Base-by-base conservation (phyloP, 2,888 invertebrate species). In the Callyntrura guangdongensis region DNA sequence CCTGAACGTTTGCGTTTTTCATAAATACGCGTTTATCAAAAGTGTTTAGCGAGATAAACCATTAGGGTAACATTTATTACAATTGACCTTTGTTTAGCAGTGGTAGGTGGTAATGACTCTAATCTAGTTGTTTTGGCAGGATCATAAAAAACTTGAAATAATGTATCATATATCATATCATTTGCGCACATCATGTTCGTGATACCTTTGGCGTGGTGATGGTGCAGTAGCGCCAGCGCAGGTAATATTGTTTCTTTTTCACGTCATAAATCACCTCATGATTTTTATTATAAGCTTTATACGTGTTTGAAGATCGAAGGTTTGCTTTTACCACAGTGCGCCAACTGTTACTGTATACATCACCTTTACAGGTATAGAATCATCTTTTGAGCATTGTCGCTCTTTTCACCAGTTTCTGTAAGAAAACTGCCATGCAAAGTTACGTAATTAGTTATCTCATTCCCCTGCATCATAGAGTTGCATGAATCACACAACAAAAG, bases 241-340 rank as follows among this genome's bases (percentile, higher is more conserved):
- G 20, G 9, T 3, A 67, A 25, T 36, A 47, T 47, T 67, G 0
- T 67, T 36, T 25, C 49, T 45, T 74, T 59, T 77, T 86, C 79
- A 74, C 61, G 36, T 86, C 86, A 86, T 86, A 86, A 86, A 86
- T 86, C 86, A 86, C 61, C 20, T 45, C n/a, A 12, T 25, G 25
- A 74, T 53, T 45, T 22, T 12, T 45, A 12, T 4, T 61, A 82
- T 56, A 79, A 56, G 20, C 22, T 47, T 47, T 64, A n/a, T 47
- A 72, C 1, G 11, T n/a, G 5, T 8, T 12, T 36, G n/a, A 59
- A 11, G 64, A 6, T 59, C 14, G n/a, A 49, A n/a, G 11, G 20
- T 22, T 47, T 67, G 64, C 49, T 59, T 36, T 83, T n/a, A n/a
- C n/a, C n/a, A n/a, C n/a, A n/a, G n/a, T n/a, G n/a, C n/a, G n/a